Conservation (phyloP, 2,113 vertebrate genomes). For the Chaetops frenatus region DNA sequence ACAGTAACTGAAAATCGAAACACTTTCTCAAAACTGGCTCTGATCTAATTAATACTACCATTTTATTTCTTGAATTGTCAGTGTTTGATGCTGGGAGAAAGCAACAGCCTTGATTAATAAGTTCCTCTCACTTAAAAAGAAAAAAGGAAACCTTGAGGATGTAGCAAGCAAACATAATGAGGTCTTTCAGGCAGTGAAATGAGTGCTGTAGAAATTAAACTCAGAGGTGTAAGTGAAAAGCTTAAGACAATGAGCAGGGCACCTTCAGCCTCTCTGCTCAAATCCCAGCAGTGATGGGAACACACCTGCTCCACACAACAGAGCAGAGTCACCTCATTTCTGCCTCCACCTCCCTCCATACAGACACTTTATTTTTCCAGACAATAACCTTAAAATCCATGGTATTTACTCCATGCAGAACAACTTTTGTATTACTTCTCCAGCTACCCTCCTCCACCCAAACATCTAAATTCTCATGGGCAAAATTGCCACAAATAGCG, state of each 20-base stretch:
- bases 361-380: background rate
- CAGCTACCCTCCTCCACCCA: background rate
- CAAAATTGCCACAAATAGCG: background rate
- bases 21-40: background rate
- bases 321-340: background rate
- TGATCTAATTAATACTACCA: background rate
- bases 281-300: background rate
- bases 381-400: background rate
- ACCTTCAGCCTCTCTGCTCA: background rate
- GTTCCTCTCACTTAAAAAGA: background rate
- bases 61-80: background rate
- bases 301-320: background rate
- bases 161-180: background rate
- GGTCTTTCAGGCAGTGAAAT: background rate
- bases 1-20: background rate
- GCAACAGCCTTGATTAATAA: background rate
- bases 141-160: background rate
- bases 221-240: background rate
- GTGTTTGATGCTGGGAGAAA: background rate
- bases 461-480: background rate
- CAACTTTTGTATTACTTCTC: background rate
- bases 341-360: background rate
- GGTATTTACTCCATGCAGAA: background rate
- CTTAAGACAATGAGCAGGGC: background rate
- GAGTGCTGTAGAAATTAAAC: background rate